Conservation (phyloP, 2,888 invertebrate genomes). For the Nomada fucata region DNA sequence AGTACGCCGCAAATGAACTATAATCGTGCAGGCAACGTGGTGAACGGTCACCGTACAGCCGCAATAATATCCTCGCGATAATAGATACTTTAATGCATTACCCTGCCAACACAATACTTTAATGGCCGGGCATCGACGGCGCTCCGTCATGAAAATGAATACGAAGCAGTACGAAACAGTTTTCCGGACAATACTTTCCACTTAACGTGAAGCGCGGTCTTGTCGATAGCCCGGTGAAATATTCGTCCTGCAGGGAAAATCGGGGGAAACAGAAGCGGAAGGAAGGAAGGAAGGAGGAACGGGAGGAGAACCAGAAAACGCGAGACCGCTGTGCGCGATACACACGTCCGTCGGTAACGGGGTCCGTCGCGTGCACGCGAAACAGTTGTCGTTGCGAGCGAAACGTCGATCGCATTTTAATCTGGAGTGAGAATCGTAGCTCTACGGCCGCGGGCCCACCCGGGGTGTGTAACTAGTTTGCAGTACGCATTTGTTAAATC, state of each 20-base stretch:
- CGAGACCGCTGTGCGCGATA: neutral
- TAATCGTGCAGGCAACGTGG: slow-evolving; percentile 3
- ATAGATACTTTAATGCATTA: neutral
- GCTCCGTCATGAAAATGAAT: slow-evolving; percentile 3
- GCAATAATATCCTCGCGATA: neutral
- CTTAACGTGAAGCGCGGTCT: neutral
- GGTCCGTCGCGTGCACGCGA: slow-evolving; percentile 15
- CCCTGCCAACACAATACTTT: neutral
- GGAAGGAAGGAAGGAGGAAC: neutral
- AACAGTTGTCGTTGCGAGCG: slow-evolving; percentile 23
- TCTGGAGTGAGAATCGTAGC: slow-evolving; percentile 46
- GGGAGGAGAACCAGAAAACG: no score
- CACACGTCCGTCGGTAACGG: neutral
- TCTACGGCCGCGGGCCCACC: slow-evolving; percentile 17
- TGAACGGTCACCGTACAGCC: neutral
- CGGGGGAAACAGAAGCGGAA: neutral
- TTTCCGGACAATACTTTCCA: slow-evolving; percentile 7
- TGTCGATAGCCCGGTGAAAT: slow-evolving; percentile 4
- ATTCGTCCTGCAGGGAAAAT: neutral
- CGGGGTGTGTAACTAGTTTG: slow-evolving; percentile 64
- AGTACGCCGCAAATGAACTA: slow-evolving; percentile 1
- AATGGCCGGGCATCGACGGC: neutral
- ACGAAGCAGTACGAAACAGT: slow-evolving; percentile 3
- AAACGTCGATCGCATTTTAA: slow-evolving; percentile 59
- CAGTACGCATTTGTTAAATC: slow-evolving; percentile 71